Evolutionary conservation across 2,113 vertebrate genomes (phyloP), one percentile per base, ranked within the genome.

Genomic region (Numida meleagris): DNA sequence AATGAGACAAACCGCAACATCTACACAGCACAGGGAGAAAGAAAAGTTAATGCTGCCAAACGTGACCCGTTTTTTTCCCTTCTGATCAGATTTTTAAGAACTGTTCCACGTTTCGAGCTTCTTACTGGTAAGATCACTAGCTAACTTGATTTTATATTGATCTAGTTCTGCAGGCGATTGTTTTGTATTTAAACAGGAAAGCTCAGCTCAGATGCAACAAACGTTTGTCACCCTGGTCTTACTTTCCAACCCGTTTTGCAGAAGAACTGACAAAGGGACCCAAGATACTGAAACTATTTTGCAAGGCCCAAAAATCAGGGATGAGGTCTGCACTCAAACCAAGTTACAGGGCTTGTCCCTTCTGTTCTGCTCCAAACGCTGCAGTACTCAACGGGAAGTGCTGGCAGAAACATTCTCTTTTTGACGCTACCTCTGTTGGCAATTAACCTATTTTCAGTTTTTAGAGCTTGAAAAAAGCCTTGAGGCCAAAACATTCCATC

Each of bases 401-500:
- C n/a, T 72, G 86, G 72, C 48, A 78, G 78, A 80, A 89, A 59
- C 40, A 55, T 43, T 91, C 89, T 36, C 65, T 36, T 45, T 42
- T 23, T n/a, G 4, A 3, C 11, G 10, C 25, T 57, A n/a, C 89
- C 82, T 84, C 92, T 93, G 86, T 59, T 96, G 13, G 4, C 77
- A 93, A 86, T 89, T 73, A 46, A 86, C 63, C 82, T 86, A 73
- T 50, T 53, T 83, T 87, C 74, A 86, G 27, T 82, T 91, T 89
- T 38, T 71, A 79, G 8, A 87, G 20, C 58, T 75, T 68, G n/a
- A 86, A 72, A 97, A 95, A 95, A 75, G 36, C 95, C 71, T 74
- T 1, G 3, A 86, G 90, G 94, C 88, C 91, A 96, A 94, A 97
- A 88, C 81, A 96, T 87, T 94, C 93, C 90, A 93, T 90, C 82